phyloP scores from a whole-genome alignment of 2,113 vertebrate species.

The Marmota flaviventris region DNA sequence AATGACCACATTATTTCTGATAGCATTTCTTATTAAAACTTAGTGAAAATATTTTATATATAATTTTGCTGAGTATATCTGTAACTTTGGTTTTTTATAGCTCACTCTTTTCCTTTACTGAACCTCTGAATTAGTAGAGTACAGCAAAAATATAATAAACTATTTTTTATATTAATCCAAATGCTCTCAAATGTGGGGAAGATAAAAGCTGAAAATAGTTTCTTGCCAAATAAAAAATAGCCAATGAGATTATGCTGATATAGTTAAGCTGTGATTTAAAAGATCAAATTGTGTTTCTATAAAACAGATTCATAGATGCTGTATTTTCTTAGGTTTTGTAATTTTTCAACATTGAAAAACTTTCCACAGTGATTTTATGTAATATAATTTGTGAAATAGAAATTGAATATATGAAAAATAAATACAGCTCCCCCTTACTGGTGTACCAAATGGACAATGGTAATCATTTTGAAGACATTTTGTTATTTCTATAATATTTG shows the following conservation, averaged over 20 bases:
- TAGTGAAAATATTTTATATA: conserved; percentile 4
- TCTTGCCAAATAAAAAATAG: conserved; percentile 45
- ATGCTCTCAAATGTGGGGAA: neutral
- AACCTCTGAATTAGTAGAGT: neutral
- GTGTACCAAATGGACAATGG: neutral
- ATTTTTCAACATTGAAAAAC: neutral
- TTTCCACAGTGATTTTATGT: neutral
- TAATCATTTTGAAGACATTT: conserved; percentile 17
- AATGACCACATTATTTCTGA: neutral
- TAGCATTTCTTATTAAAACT: conserved; percentile 10
- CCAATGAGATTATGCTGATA: neutral
- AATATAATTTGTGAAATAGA: conserved; percentile 35
- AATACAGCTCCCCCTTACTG: neutral
- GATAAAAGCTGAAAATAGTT: conserved; percentile 42
- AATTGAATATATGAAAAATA: conserved; percentile 6
- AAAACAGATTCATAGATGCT: neutral
- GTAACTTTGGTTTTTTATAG: conserved; percentile 13
- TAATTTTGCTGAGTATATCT: neutral
- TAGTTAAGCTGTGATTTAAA: conserved; percentile 22
- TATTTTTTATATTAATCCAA: neutral
- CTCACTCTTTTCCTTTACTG: neutral
- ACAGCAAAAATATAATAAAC: neutral
- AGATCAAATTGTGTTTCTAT: conserved; percentile 28
- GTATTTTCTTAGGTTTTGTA: conserved; percentile 10
- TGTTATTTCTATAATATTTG: neutral